These are phyloP conservation scores for Rhopilema esculentum DNA, from an alignment of 30 jellyfish, hydroid and myxozoan genomes.

Conservation along the genomic window DNA sequence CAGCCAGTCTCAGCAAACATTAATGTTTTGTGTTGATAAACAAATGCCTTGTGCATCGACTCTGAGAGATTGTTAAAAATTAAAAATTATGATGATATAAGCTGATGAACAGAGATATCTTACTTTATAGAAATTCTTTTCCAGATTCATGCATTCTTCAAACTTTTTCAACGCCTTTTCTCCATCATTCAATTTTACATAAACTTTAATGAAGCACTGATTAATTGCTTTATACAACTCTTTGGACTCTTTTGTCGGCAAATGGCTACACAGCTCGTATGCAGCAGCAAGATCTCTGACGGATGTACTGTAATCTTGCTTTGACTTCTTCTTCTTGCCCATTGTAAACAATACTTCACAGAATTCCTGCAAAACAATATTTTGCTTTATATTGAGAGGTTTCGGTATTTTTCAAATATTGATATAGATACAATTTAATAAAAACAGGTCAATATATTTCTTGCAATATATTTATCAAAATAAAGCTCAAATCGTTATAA, in stretches of 20 bases:
- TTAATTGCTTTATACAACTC: background rate
- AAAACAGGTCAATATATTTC: no score
- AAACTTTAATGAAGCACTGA: constrained; percentile 16
- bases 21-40: no score
- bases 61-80: no score
- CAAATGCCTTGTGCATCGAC: no score
- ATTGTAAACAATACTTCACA: background rate
- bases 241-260: background rate
- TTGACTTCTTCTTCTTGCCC: background rate
- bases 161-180: constrained; percentile 20
- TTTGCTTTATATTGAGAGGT: no score
- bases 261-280: background rate
- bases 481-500: no score
- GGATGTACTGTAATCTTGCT: background rate
- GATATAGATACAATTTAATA: no score
- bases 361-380: background rate
- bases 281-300: background rate
- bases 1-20: no score
- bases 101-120: background rate
- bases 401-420: no score
- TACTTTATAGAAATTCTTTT: constrained; percentile 14
- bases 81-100: no score
- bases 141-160: constrained; percentile 13
- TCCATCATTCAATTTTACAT: background rate
- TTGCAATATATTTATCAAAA: no score